Conservation (phyloP, 2,888 invertebrate genomes). For the Myopa tessellatipennis region DNA sequence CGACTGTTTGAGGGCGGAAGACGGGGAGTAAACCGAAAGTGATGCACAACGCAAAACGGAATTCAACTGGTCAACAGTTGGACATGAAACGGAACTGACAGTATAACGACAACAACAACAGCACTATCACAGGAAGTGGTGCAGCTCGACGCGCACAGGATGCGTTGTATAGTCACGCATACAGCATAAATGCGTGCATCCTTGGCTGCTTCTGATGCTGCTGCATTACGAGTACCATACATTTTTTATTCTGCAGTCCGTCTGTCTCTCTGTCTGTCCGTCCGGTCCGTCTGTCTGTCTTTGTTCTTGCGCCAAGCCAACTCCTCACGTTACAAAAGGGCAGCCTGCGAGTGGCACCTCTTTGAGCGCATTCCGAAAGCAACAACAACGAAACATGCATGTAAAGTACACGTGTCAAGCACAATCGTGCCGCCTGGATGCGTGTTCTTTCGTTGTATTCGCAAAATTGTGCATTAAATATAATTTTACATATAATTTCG, state of each 20-base stretch:
- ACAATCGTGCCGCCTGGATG: slow-evolving; percentile 3
- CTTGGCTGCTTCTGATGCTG: background rate
- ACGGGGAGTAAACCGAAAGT: slow-evolving; percentile 1
- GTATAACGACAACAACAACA: slow-evolving; percentile 2
- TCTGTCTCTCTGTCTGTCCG: background rate
- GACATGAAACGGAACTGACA: background rate
- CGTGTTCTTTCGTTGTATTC: background rate
- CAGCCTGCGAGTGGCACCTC: slow-evolving; percentile 23
- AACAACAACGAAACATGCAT: slow-evolving; percentile 8
- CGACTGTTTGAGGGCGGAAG: too few species aligned
- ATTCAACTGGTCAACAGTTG: slow-evolving; percentile 16
- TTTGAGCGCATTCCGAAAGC: slow-evolving; percentile 14
- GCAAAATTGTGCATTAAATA: background rate
- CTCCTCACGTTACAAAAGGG: slow-evolving; percentile 18
- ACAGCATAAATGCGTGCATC: background rate
- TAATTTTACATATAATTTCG: background rate
- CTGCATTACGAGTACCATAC: background rate
- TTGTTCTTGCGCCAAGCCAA: too few species aligned
- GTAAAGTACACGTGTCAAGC: slow-evolving; percentile 29
- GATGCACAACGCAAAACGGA: background rate
- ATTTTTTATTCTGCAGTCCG: background rate
- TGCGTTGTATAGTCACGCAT: too few species aligned
- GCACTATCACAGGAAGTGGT: background rate
- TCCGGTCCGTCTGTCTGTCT: background rate
- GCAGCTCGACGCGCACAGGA: too few species aligned